Base-by-base conservation (phyloP, 1,140 invertebrate species). In the Danaus plexippus region DNA sequence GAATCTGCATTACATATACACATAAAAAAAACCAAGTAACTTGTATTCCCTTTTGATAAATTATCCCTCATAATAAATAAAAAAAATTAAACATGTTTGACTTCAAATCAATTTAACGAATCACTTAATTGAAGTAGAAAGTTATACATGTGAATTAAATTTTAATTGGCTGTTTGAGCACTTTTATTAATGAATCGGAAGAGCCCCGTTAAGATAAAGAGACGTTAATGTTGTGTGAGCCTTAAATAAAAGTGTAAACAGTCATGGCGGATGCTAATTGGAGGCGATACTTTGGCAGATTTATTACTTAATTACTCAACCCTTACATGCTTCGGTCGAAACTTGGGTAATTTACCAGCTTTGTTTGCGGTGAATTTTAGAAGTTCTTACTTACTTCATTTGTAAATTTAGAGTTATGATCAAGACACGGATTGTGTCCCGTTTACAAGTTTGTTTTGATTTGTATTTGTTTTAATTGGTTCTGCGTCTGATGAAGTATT, bases 271-370 rank as follows among this genome's bases (percentile, higher is more conserved):
- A 54, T 9, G 45, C 54, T 67, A 64, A 67, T 67, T 62, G 62
- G 54, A 62, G 61, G 51, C 62, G 51, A 67, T 64, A 67, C 55
- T 62, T 62, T 62, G 59, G 63, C 63, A 62, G 66, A 67, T 67
- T 64, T 67, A 67, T 64, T 58, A 57, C 57, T 59, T 64, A 67
- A 68, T 68, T 65, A 65, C 59, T 58, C 63, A 61, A 58, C 55
- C 58, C 59, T 65, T 55, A 65, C 59, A 61, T 65, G 63, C 60
- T 59, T 59, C 47, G 53, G 45, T 40, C 59, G 53, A 57, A 59
- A 62, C 49, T 66, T 62, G 60, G 53, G 53, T 61, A 62, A 62
- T 57, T 66, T 62, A 49, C 63, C 47, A 58, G 56, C 59, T 62
- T 66, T 62, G 63, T 59, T 65, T 59, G 62, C 58, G 63, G 54